phyloP scores from a whole-genome alignment of 1,140 invertebrate genomes.

The Diabrotica undecimpunctata region DNA sequence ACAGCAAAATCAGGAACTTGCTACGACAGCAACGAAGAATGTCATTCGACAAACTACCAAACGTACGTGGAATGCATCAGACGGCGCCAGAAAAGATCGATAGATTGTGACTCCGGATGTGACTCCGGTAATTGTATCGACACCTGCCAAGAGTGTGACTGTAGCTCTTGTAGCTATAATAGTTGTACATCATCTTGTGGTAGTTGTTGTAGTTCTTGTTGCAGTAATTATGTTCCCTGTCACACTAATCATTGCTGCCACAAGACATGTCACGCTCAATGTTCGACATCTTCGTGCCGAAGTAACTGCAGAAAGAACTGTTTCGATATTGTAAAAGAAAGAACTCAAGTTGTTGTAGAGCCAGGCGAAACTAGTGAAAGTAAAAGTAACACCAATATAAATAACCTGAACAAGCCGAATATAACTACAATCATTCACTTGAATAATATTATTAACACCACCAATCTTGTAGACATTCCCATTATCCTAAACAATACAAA shows the following conservation, averaged over 20 bases:
- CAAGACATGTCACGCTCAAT: constrained; percentile 36
- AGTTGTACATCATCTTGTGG: constrained; percentile 23
- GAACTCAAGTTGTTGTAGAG: not conserved
- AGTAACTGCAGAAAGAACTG: constrained; percentile 34
- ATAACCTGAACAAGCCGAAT: constrained; percentile 31
- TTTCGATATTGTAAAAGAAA: constrained; percentile 20
- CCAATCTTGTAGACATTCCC: constrained; percentile 42
- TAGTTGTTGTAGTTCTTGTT: constrained; percentile 32
- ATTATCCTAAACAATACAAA: constrained; percentile 41
- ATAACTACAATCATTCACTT: constrained; percentile 44
- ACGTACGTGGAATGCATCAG: constrained; percentile 13
- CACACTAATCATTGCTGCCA: constrained; percentile 37
- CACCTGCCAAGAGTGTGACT: constrained; percentile 14
- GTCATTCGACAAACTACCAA: constrained; percentile 13
- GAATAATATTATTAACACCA: constrained; percentile 43
- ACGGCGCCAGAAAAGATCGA: not conserved
- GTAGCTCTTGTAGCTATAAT: constrained; percentile 23
- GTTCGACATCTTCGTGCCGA: constrained; percentile 30
- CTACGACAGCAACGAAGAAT: constrained; percentile 13
- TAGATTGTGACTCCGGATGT: constrained; percentile 8
- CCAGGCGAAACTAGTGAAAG: not conserved
- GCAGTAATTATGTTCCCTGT: constrained; percentile 31
- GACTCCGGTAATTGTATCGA: constrained; percentile 11
- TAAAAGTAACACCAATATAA: constrained; percentile 8
- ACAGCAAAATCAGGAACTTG: not conserved